phyloP scores from a whole-genome alignment of 2,797 vertebrate genomes.

The Typhlichthys eigenmanni region DNA sequence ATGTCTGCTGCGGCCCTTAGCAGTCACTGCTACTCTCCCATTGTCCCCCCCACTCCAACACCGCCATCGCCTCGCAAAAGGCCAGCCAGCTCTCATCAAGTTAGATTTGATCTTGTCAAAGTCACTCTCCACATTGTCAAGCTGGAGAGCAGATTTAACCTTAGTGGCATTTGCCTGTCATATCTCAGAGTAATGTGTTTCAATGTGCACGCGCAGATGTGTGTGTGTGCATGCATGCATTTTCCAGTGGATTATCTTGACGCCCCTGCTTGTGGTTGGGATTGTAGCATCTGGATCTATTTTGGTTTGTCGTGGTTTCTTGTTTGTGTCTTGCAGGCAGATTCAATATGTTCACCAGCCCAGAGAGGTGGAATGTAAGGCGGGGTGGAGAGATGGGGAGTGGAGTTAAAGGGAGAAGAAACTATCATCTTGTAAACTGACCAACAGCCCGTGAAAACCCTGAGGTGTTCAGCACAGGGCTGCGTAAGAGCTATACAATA shows the following conservation, averaged over 20 bases:
- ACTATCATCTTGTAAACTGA: not conserved
- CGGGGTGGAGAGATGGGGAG: not conserved
- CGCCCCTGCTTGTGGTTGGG: constrained; percentile 15
- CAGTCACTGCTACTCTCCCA: constrained; percentile 49
- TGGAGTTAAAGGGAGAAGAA: not conserved
- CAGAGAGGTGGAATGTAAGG: constrained; percentile 1
- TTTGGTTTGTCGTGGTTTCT: constrained; percentile 13
- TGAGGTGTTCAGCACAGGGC: constrained; percentile 4
- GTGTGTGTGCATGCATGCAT: not conserved
- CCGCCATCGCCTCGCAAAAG: constrained; percentile 40
- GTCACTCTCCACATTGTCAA: constrained; percentile 45
- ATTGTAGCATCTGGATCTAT: constrained; percentile 7
- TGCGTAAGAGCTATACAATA: constrained; percentile 9
- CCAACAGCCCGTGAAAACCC: constrained; percentile 12
- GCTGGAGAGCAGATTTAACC: constrained; percentile 24
- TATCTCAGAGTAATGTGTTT: constrained; percentile 7
- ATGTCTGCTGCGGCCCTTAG: constrained; percentile 53
- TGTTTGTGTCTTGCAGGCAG: too few species aligned
- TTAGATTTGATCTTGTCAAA: constrained; percentile 62
- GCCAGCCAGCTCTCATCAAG: constrained; percentile 49
- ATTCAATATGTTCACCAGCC: constrained; percentile 6
- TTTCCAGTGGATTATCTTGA: constrained; percentile 16
- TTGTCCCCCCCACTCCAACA: too few species aligned
- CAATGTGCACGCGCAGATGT: not conserved
- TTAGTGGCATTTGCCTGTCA: constrained; percentile 30